These are phyloP conservation scores for Plecturocebus donacophilus DNA, from an alignment of 2,113 vertebrate species.

Conservation along the genomic window DNA sequence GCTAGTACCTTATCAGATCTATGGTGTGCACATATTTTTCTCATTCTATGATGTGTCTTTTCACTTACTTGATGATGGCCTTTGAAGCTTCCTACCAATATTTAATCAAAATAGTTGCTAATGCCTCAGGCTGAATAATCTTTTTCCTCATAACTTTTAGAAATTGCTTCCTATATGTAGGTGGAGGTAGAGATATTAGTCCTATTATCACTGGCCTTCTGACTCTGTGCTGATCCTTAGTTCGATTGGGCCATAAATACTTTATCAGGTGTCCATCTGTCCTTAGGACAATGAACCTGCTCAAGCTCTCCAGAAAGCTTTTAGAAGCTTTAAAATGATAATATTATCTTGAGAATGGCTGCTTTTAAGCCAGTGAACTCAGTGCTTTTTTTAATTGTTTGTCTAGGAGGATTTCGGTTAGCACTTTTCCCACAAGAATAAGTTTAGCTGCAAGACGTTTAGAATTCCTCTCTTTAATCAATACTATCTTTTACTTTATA, in stretches of 20 bases:
- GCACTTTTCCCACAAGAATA: constrained; percentile 9
- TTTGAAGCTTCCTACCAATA: constrained; percentile 2
- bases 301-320: constrained; percentile 46
- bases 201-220: not conserved
- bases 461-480: constrained; percentile 71
- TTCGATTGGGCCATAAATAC: not conserved
- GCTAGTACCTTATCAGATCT: not conserved
- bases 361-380: constrained; percentile 11
- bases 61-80: not conserved
- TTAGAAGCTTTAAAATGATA: constrained; percentile 49
- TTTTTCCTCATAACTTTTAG: not conserved
- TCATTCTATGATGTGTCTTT: not conserved
- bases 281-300: not conserved
- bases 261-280: not conserved
- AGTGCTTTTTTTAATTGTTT: constrained; percentile 58
- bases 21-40: not conserved
- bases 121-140: not conserved
- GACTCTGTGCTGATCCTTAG: not conserved
- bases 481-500: constrained; percentile 72
- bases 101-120: constrained; percentile 42
- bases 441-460: constrained; percentile 69
- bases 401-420: constrained; percentile 63
- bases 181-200: not conserved
- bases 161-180: not conserved
- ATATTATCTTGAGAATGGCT: not conserved